Evolutionary conservation across 2,888 invertebrate genomes (phyloP).

Genomic region (Brachylomia viminalis): DNA sequence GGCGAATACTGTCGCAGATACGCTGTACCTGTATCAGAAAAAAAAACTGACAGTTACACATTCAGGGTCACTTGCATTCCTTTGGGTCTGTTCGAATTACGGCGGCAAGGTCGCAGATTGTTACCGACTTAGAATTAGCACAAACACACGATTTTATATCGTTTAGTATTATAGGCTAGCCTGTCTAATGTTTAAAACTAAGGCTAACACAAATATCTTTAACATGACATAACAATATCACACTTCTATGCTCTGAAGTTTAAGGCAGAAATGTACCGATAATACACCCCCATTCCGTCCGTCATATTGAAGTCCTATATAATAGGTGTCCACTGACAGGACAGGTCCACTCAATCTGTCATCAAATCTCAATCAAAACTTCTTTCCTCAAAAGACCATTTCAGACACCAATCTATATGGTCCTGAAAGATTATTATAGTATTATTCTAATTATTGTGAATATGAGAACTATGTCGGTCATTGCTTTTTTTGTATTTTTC

Average conservation of each 20-base stretch:
- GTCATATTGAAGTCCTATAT: too few species aligned
- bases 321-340: too few species aligned
- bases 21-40: constrained; percentile 41
- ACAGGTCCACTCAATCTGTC: too few species aligned
- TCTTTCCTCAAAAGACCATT: too few species aligned
- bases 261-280: background rate
- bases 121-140: constrained; percentile 56
- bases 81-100: constrained; percentile 64
- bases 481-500: too few species aligned
- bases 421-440: too few species aligned
- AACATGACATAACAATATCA: background rate
- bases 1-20: constrained; percentile 45
- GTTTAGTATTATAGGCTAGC: constrained; percentile 13
- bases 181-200: background rate
- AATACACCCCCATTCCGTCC: background rate
- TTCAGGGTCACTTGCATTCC: constrained; percentile 70
- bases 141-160: constrained; percentile 55
- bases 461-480: too few species aligned
- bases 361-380: too few species aligned
- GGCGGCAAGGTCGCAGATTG: constrained; percentile 58
- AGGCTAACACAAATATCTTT: background rate
- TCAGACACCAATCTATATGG: too few species aligned
- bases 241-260: background rate
- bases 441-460: too few species aligned
- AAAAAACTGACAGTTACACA: constrained; percentile 59